These are phyloP conservation scores for Chloebia gouldiae DNA, from an alignment of 2,113 vertebrate species.

Conservation along the genomic window DNA sequence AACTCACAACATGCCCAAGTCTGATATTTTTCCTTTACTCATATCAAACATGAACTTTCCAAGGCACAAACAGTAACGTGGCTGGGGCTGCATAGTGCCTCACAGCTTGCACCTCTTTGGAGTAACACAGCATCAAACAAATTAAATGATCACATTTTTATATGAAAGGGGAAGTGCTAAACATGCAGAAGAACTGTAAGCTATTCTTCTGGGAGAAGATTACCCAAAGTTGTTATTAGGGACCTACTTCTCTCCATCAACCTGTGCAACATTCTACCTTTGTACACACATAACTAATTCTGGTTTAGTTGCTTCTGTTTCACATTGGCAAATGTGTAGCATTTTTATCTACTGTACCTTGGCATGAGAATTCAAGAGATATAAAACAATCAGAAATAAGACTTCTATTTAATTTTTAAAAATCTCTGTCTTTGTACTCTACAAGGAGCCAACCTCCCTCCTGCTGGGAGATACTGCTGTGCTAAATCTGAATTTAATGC, in stretches of 20 bases:
- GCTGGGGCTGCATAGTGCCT: background rate
- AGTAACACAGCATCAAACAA: background rate
- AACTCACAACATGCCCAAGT: background rate
- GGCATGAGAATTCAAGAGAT: background rate
- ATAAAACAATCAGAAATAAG: background rate
- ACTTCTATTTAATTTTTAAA: background rate
- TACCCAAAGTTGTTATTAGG: background rate
- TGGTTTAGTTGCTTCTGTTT: background rate
- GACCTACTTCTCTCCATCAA: background rate
- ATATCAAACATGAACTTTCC: background rate
- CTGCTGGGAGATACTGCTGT: background rate
- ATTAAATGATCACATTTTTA: background rate
- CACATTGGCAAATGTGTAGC: fast-evolving
- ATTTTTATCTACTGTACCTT: background rate
- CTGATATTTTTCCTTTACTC: background rate
- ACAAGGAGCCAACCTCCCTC: background rate
- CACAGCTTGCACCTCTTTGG: background rate
- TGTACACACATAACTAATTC: background rate
- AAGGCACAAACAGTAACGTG: background rate
- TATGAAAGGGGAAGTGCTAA: background rate
- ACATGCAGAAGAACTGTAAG: background rate
- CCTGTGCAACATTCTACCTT: background rate
- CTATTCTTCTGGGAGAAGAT: background rate
- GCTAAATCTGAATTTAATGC: slow-evolving; percentile 42
- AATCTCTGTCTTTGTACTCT: background rate